Percentiles rank a stretch among this genome's conserved stretches.
Evolutionary conservation across 1,140 invertebrate species (phyloP).

Genomic region (Drosophila equinoxialis): DNA sequence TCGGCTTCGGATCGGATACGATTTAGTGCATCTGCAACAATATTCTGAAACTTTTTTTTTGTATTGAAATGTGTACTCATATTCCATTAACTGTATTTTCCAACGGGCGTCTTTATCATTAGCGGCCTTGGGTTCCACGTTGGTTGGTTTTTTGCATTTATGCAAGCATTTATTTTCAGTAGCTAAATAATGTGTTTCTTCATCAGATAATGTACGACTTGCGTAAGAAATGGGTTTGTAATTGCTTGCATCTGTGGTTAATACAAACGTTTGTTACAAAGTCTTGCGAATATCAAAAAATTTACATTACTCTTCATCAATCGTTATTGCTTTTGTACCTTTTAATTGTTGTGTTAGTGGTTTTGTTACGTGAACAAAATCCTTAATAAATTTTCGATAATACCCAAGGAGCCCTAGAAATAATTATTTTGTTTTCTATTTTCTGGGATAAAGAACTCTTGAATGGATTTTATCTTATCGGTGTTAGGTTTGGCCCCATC

Average conservation of each 20-base stretch:
- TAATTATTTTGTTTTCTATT: no score
- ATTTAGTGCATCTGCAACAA: background rate
- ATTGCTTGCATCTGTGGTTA: background rate
- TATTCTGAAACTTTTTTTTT: background rate
- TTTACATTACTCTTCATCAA: no score
- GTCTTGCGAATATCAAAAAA: background rate
- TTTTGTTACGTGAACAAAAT: background rate
- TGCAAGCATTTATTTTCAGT: slow-evolving; percentile 1
- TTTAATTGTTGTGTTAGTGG: background rate
- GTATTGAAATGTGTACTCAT: background rate
- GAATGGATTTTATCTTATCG: no score
- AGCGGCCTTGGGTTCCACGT: background rate
- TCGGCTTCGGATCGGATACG: background rate
- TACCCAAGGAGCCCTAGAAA: no score
- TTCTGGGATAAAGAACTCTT: no score
- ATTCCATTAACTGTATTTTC: background rate
- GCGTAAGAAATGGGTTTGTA: background rate
- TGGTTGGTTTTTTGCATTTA: background rate
- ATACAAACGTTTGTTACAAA: background rate
- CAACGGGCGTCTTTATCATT: background rate
- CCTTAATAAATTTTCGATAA: background rate
- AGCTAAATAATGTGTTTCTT: background rate
- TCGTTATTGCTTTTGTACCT: no score
- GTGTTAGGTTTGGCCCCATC: background rate
- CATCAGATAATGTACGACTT: background rate